These are phyloP conservation scores for Hapalemur alaotrensis DNA, from an alignment of 2,797 vertebrate species.

Conservation along the genomic window DNA sequence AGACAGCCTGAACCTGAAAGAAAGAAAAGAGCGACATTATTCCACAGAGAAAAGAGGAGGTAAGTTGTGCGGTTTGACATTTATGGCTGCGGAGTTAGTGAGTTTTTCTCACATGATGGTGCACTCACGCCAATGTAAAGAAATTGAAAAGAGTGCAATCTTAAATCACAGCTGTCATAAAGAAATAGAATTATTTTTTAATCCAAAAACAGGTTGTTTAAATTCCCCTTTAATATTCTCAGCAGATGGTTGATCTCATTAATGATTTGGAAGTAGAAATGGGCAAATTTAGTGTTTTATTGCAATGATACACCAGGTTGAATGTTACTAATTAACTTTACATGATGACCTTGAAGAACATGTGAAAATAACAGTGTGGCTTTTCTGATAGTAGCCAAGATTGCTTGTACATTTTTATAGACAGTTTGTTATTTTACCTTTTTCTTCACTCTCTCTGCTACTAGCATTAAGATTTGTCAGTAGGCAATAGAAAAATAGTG, in stretches of 20 bases:
- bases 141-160: constrained; percentile 6
- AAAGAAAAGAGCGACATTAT: not conserved
- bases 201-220: not conserved
- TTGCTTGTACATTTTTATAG: not conserved
- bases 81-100: not conserved
- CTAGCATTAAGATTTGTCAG: not conserved
- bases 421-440: not conserved
- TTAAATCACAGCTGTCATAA: constrained; percentile 42
- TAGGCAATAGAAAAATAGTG: not conserved
- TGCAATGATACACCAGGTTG: not conserved
- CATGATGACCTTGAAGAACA: constrained; percentile 12
- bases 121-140: not conserved
- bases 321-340: constrained; percentile 45
- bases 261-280: constrained; percentile 17
- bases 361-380: not conserved
- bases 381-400: not conserved
- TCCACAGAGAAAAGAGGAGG: not conserved
- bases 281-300: not conserved
- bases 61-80: not conserved
- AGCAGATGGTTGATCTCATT: not conserved
- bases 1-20: not conserved
- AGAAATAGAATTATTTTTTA: not conserved
- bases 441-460: not conserved
- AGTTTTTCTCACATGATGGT: not conserved
- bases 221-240: constrained; percentile 3